These are phyloP conservation scores for Malacoctenus gilli DNA, from an alignment of 2,797 vertebrate genomes.

Conservation along the genomic window DNA sequence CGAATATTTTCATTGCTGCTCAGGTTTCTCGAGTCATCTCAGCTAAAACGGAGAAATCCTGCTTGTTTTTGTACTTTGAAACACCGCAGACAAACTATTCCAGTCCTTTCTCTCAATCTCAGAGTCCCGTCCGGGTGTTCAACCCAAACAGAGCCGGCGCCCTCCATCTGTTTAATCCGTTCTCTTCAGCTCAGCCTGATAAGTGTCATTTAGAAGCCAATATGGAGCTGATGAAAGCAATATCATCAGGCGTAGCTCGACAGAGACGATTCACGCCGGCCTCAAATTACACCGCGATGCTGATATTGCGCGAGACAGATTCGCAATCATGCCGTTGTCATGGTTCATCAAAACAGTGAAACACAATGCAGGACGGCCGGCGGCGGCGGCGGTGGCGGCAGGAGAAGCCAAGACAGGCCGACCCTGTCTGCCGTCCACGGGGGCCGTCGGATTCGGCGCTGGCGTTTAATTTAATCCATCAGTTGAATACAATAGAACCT, in stretches of 20 bases:
- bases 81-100: background rate
- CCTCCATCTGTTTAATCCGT: too few relatives aligned
- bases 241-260: constrained; percentile 27
- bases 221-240: constrained; percentile 39
- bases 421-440: constrained; percentile 1
- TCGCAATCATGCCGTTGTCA: constrained; percentile 45
- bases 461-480: constrained; percentile 35
- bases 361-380: constrained; percentile 38
- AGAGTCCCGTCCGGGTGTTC: background rate
- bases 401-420: constrained; percentile 22
- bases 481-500: constrained; percentile 10
- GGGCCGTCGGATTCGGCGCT: background rate
- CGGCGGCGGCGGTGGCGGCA: constrained; percentile 11
- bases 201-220: constrained; percentile 32
- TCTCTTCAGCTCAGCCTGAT: background rate
- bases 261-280: constrained; percentile 27
- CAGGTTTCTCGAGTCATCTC: background rate
- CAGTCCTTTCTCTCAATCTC: too few relatives aligned
- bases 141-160: background rate
- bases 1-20: too few relatives aligned
- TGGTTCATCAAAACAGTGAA: constrained; percentile 50
- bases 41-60: constrained; percentile 15
- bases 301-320: constrained; percentile 35
- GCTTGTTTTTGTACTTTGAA: constrained; percentile 2
- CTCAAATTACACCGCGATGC: constrained; percentile 48